A percentile compares a stretch with the other conserved stretches of the same genome.
Conservation (phyloP, 2,797 vertebrate genomes). For the Neostethus bicornis region DNA sequence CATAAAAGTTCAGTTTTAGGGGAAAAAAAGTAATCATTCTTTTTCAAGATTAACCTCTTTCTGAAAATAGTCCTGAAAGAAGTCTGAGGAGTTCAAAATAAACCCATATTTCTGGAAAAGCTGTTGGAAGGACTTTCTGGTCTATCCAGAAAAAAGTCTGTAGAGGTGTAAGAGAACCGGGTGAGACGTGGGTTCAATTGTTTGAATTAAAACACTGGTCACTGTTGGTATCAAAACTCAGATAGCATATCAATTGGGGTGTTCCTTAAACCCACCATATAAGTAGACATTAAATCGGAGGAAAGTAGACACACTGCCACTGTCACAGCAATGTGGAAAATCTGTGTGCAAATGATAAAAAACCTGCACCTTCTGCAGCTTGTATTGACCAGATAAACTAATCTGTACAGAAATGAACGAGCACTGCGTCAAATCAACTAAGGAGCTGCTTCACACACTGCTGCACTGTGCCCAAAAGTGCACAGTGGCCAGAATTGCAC, state of each 20-base stretch:
- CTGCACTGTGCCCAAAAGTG: no score
- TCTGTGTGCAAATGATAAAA: background rate
- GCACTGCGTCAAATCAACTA: no score
- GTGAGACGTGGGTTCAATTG: conserved; percentile 20
- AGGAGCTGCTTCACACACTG: no score
- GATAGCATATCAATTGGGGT: conserved; percentile 55
- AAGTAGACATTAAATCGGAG: conserved; percentile 40
- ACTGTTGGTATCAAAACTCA: conserved; percentile 42
- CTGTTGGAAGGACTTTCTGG: conserved; percentile 67
- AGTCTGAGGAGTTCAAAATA: conserved; percentile 63
- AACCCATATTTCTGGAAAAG: conserved; percentile 75
- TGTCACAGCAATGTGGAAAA: conserved; percentile 2
- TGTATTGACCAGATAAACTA: background rate
- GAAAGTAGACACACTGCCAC: conserved; percentile 40
- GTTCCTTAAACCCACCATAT: conserved; percentile 37
- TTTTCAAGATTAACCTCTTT: conserved; percentile 57
- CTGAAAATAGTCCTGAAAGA: conserved; percentile 46
- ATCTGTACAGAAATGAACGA: background rate
- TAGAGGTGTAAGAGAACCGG: conserved; percentile 20
- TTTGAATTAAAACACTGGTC: conserved; percentile 78
- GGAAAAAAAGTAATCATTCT: conserved; percentile 39
- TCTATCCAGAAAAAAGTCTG: no score
- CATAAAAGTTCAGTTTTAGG: conserved; percentile 8
- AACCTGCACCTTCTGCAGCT: background rate
- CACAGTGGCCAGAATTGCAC: no score